Percentiles rank a stretch among this genome's conserved stretches.
These are phyloP conservation scores for Empidonax alnorum DNA, from an alignment of 2,113 vertebrate species.

Conservation along the genomic window DNA sequence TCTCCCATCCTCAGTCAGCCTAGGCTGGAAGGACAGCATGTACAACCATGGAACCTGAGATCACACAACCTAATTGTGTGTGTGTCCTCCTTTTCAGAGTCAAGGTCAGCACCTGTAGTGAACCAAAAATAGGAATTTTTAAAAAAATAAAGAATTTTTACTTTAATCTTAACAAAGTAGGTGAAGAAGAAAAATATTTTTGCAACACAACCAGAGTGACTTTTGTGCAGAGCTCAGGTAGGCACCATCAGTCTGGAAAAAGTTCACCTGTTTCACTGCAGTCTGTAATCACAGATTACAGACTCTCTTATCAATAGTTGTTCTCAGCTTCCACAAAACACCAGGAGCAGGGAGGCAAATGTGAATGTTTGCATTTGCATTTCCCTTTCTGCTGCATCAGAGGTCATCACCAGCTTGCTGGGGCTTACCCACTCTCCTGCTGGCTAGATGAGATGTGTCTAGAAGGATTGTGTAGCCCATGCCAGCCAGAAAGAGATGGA, in stretches of 20 bases:
- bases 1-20: neutral
- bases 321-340: neutral
- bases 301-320: neutral
- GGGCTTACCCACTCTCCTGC: neutral
- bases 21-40: rapidly evolving
- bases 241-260: neutral
- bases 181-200: neutral
- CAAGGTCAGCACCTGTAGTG: neutral
- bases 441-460: neutral
- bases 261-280: neutral
- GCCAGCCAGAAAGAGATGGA: neutral
- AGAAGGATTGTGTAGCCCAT: neutral
- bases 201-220: neutral
- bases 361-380: neutral
- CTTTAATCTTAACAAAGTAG: neutral
- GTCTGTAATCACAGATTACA: neutral
- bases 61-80: neutral
- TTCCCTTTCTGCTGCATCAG: neutral
- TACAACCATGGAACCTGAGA: neutral
- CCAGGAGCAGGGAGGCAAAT: neutral
- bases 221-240: neutral
- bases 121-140: neutral
- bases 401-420: neutral
- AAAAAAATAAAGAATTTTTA: neutral
- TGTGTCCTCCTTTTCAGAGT: neutral